A percentile compares a stretch with the other conserved stretches of the same genome.
These are phyloP conservation scores for Chymomyza fuscimana DNA, from an alignment of 2,888 invertebrate species.

Conservation along the genomic window DNA sequence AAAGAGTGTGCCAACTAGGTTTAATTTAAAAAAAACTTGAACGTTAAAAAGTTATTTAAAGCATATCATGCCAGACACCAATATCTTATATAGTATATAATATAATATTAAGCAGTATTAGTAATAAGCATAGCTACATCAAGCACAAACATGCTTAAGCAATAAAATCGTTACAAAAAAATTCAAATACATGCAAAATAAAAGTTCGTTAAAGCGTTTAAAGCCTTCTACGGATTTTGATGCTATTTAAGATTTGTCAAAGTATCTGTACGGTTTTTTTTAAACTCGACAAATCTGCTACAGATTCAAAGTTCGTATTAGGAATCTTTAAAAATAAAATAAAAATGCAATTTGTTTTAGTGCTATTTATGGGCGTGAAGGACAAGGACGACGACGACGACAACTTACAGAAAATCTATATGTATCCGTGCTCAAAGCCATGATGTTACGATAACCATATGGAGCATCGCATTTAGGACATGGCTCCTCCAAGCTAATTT, in stretches of 20 bases:
- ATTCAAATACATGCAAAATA: neutral
- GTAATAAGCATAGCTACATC: neutral
- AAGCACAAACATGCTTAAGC: neutral
- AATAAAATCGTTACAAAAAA: neutral
- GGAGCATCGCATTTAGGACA: conserved; percentile 93
- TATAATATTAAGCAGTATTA: neutral
- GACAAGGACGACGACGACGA: conserved; percentile 42
- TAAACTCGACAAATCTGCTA: too few relatives aligned
- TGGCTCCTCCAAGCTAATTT: conserved; percentile 84
- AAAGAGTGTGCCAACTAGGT: neutral
- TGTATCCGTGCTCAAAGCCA: conserved; percentile 92
- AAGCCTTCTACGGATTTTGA: neutral
- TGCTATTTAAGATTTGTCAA: too few relatives aligned
- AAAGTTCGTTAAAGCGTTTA: neutral
- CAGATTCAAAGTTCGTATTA: neutral
- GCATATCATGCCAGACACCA: neutral
- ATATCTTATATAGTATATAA: neutral
- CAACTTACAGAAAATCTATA: conserved; percentile 91
- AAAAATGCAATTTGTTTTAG: neutral
- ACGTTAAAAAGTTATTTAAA: neutral
- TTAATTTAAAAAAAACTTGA: neutral
- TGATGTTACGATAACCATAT: conserved; percentile 97
- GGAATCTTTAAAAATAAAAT: neutral
- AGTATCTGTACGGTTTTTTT: too few relatives aligned
- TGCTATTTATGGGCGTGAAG: conserved; percentile 2